A percentile compares a stretch with the other conserved stretches of the same genome.
Conservation (phyloP, 2,888 invertebrate species). For the Lasioglossum malachurum region DNA sequence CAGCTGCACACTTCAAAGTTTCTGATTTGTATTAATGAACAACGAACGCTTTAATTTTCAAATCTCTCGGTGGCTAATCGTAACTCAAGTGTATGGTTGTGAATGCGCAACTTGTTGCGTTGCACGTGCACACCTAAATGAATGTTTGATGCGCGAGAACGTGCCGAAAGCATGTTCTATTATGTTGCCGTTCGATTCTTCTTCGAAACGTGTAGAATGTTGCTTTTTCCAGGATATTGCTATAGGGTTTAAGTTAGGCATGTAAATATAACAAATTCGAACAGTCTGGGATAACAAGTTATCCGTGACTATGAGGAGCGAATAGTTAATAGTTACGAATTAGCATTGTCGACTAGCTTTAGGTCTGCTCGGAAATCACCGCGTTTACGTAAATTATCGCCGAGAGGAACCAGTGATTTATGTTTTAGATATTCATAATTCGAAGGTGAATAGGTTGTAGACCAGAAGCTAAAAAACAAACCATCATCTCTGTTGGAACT, state of each 20-base stretch:
- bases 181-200: not conserved
- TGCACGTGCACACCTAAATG: not conserved
- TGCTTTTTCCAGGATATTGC: no score
- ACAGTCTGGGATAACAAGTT: not conserved
- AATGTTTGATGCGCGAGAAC: not conserved
- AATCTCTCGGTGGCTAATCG: no score
- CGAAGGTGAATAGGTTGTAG: not conserved
- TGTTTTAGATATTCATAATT: conserved; percentile 40
- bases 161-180: not conserved
- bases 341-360: conserved; percentile 13
- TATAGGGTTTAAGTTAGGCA: no score
- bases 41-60: not conserved
- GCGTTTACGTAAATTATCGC: conserved; percentile 42
- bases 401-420: conserved; percentile 48
- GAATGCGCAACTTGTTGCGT: not conserved
- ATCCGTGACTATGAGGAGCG: not conserved
- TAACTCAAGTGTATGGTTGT: not conserved
- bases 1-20: no score
- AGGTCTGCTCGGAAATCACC: conserved; percentile 25
- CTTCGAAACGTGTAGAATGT: not conserved
- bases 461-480: not conserved
- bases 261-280: not conserved
- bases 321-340: conserved; percentile 42
- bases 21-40: not conserved
- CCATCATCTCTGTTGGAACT: not conserved